Conservation (phyloP, 2,113 vertebrate species). For the Chrysochloris asiatica region DNA sequence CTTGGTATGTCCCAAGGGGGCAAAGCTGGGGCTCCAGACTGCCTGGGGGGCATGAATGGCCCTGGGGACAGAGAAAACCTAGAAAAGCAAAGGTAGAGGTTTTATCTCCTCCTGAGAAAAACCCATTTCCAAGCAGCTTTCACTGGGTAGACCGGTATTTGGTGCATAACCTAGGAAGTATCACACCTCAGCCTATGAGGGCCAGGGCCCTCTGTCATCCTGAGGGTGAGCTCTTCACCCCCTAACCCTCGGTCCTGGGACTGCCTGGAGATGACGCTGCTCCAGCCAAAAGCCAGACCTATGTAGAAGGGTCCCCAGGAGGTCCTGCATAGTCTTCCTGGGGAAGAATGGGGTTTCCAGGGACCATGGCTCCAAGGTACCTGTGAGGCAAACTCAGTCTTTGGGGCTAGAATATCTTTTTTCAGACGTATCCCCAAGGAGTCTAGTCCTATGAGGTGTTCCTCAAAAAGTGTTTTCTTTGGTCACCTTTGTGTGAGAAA, state of each 20-base stretch:
- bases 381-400: background rate
- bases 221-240: background rate
- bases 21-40: constrained; percentile 86
- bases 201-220: background rate
- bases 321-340: background rate
- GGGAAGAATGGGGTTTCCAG: background rate
- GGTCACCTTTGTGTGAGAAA: background rate
- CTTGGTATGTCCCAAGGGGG: constrained; percentile 89
- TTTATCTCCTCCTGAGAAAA: rapidly evolving
- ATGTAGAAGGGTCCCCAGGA: rapidly evolving
- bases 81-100: background rate
- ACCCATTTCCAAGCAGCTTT: background rate
- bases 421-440: background rate
- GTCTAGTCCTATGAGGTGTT: background rate
- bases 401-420: background rate
- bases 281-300: background rate
- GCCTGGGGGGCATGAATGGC: constrained; percentile 90
- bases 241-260: background rate
- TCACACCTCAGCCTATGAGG: no score
- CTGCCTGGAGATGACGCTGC: rapidly evolving
- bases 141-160: background rate
- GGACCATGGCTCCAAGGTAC: background rate
- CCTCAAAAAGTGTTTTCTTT: background rate
- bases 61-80: constrained; percentile 86
- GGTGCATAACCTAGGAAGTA: background rate